Evolutionary conservation across 92 coral and sea anemone genomes (phyloP).

Genomic region (Epizoanthus fatuus): DNA sequence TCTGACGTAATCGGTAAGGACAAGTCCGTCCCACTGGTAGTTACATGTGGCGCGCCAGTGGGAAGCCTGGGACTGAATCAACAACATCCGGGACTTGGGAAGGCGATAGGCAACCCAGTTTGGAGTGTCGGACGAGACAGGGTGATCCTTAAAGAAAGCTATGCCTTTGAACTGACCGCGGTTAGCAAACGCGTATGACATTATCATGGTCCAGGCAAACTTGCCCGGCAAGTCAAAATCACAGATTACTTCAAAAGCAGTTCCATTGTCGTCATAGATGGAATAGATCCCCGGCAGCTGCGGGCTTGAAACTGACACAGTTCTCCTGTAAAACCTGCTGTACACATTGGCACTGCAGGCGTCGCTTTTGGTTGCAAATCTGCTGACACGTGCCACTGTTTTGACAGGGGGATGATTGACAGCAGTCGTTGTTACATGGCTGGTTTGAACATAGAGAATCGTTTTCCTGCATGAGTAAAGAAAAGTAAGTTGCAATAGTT

Average conservation of each 20-base stretch:
- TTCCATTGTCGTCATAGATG: not conserved
- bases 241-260: not conserved
- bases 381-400: not conserved
- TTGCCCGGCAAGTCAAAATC: not conserved
- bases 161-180: not conserved
- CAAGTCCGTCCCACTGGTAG: conserved; percentile 22
- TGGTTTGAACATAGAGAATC: not conserved
- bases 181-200: not conserved
- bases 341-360: not conserved
- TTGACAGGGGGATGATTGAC: conserved; percentile 4
- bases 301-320: not conserved
- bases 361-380: not conserved
- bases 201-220: not conserved
- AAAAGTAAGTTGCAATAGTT: too few relatives aligned
- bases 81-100: not conserved
- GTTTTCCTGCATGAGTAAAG: not conserved
- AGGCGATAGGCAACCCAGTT: not conserved
- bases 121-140: not conserved
- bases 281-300: not conserved
- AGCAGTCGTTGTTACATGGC: not conserved
- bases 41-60: conserved; percentile 14
- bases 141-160: not conserved
- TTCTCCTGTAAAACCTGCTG: not conserved
- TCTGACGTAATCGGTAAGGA: not conserved
- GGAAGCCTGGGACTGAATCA: not conserved